phyloP scores from a whole-genome alignment of 2,888 invertebrate genomes.

The Volucella zonaria region DNA sequence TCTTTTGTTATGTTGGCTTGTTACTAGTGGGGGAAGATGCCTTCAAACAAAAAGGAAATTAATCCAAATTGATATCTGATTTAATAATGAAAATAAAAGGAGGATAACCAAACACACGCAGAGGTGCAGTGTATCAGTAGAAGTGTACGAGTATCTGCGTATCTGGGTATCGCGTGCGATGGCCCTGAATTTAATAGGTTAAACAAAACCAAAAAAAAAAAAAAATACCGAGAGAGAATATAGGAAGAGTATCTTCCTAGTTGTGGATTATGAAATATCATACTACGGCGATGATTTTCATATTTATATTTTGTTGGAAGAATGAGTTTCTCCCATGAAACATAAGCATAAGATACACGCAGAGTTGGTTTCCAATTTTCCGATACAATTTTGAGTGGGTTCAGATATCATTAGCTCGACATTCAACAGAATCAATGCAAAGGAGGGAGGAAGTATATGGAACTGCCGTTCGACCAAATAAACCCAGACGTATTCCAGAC shows the following conservation, averaged over 20 bases:
- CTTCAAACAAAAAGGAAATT: conserved; percentile 45
- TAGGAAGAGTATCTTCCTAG: background rate
- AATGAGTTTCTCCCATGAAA: too few species aligned
- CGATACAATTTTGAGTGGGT: too few species aligned
- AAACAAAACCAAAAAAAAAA: conserved; percentile 3
- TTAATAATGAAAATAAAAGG: conserved; percentile 48
- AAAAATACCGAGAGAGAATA: background rate
- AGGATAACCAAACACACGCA: conserved; percentile 8
- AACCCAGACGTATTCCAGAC: too few species aligned
- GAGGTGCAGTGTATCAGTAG: background rate
- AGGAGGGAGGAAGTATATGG: too few species aligned
- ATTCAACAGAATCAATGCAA: too few species aligned
- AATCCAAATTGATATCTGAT: conserved; percentile 64
- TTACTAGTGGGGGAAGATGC: conserved; percentile 6
- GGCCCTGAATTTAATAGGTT: conserved; percentile 36
- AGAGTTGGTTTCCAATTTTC: too few species aligned
- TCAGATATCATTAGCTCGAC: too few species aligned
- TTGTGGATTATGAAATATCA: background rate
- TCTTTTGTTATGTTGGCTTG: background rate
- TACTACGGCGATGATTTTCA: too few species aligned
- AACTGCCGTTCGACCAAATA: too few species aligned
- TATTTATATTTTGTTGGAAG: too few species aligned
- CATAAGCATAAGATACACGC: too few species aligned
- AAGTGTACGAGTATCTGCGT: too few species aligned
- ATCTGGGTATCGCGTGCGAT: conserved; percentile 1